phyloP scores from a whole-genome alignment of 30 jellyfish, hydroid and myxozoan genomes.

The Aurelia aurita region DNA sequence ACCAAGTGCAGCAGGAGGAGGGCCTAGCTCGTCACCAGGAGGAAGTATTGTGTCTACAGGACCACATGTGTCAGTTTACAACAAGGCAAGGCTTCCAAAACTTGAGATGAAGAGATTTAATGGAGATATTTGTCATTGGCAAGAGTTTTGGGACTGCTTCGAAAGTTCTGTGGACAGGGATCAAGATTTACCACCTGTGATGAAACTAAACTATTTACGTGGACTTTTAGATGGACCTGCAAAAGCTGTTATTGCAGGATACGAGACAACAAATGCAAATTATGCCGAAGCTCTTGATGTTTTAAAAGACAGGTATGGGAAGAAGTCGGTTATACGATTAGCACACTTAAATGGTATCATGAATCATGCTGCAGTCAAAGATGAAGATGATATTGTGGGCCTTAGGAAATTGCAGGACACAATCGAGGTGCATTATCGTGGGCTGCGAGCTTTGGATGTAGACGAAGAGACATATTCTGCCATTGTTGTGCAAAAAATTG shows the following conservation, averaged over 20 bases:
- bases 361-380: conserved; percentile 28
- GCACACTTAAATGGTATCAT: conserved; percentile 38
- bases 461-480: conserved; percentile 9
- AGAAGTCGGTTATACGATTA: conserved; percentile 21
- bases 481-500: conserved; percentile 15
- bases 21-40: neutral
- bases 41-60: neutral
- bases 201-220: conserved; percentile 9
- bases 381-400: conserved; percentile 22
- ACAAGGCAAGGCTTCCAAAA: conserved; percentile 28
- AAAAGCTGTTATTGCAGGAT: conserved; percentile 41
- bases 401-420: conserved; percentile 22
- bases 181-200: conserved; percentile 18
- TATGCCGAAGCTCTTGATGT: conserved; percentile 41
- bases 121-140: conserved; percentile 31
- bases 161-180: conserved; percentile 19
- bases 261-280: conserved; percentile 29
- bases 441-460: conserved; percentile 35
- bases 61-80: neutral
- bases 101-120: conserved; percentile 27
- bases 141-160: conserved; percentile 42
- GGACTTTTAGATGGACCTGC: conserved; percentile 29
- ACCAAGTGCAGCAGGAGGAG: neutral
- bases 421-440: conserved; percentile 37
- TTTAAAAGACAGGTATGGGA: conserved; percentile 49